Base-by-base conservation (phyloP, 2,113 vertebrate species). In the Sprattus sprattus region DNA sequence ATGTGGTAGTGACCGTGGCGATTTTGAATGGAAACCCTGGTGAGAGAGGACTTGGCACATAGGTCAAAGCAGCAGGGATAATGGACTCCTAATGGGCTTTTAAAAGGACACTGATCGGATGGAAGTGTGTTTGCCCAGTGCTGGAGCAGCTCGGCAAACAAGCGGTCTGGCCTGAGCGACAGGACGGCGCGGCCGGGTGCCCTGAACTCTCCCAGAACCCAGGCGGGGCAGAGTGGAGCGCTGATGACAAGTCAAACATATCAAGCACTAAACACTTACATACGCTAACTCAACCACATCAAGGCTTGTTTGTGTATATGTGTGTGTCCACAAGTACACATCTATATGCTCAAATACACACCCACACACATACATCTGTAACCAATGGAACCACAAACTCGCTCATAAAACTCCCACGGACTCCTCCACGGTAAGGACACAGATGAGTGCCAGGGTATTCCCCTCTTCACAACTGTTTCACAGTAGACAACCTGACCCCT, bases 11-110 rank as follows among this genome's bases (percentile, higher is more conserved):
- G 71, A 15, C 9, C 28, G 13, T 9, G 10, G 16, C 8, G 1
- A 25, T 9, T 25, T n/a, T 18, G 6, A 7, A 28, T 32, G 28
- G 25, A 39, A 32, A 13, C 10, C 28, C 32, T 39, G 10, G 13
- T 11, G 28, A 78, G 71, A 16, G 71, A 2, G 71, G 71, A 39
- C 32, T 78, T 7, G 18, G 52, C 18, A 57, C 28, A 11, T 25
- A 86, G 90, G 88, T 82, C 85, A 84, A 85, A 82, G 85, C 86
- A 86, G 80, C 82, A 44, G 82, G 89, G 57, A 90, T 93, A 94
- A 94, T 94, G 93, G 90, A 92, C 81, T 87, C 83, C 18, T 93
- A 92, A 94, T 93, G 90, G 91, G 89, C 92, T 93, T 93, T 93
- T 93, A 93, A 90, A 85, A 88, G 83, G 87, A 82, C 25, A 6